Evolutionary conservation across 2,888 invertebrate species (phyloP), one percentile per base, ranked within the genome.

Genomic region (Metalampra italica): DNA sequence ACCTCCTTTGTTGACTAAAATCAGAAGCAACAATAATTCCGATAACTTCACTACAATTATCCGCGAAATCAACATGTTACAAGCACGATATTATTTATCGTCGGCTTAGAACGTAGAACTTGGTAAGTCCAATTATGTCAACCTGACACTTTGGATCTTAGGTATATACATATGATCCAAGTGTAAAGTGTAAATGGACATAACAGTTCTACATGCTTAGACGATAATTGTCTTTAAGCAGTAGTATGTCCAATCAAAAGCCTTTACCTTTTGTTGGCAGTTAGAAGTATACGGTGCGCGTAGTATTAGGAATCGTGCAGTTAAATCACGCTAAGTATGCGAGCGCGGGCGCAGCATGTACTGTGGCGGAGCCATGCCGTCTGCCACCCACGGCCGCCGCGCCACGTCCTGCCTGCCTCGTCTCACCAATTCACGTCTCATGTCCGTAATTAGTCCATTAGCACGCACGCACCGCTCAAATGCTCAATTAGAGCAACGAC

Each of bases 381-480:
- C 88, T 89, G 72, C 83, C 86, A 75, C 88, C 88, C 88, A 87
- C 87, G 85, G 63, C 56, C 57, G 60, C 63, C 73, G 67, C 82
- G 80, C 63, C 73, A 66, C 82, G 80, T 82, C 82, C 84, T 81
- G 83, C 75, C 56, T 8, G 51, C 53, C 62, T 78, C 85, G 82
- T 86, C 75, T 88, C 87, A 88, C 82, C 85, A 85, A 81, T 85
- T 85, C 82, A 67, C 78, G 67, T 75, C 75, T 76, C 78, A 80
- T 82, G 66, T 70, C 70, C 86, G 75, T 86, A 89, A 89, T 88
- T 87, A 89, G 81, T 60, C 86, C 81, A 85, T 87, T 84, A 87
- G 79, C 84, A 82, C 83, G 82, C 87, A 88, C 88, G 88, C 82
- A 82, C 78, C 71, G 78, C 78, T 81, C 83, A 86, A 86, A 84